Conservation (phyloP, 2,113 vertebrate genomes). For the Lagopus muta region DNA sequence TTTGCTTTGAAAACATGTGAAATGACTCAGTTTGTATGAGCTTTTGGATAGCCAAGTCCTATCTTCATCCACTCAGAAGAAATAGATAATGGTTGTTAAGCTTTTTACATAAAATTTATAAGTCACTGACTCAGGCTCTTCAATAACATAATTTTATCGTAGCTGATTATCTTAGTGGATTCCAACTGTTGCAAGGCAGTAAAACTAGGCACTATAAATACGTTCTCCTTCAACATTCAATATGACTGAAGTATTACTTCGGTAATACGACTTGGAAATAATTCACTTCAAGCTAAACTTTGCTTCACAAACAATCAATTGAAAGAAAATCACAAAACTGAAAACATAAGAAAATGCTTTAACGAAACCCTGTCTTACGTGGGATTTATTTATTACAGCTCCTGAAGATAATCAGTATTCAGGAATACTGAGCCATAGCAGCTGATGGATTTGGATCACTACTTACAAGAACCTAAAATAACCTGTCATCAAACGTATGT, state of each 20-base stretch:
- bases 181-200: not conserved
- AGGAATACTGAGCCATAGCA: not conserved
- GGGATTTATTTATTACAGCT: not conserved
- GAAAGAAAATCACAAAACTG: not conserved
- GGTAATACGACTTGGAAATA: not conserved
- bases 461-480: not conserved
- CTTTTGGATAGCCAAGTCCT: not conserved
- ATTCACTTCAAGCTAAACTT: not conserved
- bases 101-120: not conserved
- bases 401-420: not conserved
- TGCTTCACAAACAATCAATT: not conserved
- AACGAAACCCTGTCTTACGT: not conserved
- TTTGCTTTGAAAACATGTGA: not conserved
- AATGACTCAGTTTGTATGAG: not conserved
- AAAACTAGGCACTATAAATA: not conserved
- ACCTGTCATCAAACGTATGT: not conserved
- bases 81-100: not conserved
- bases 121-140: not conserved
- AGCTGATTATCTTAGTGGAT: not conserved
- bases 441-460: not conserved
- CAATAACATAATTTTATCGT: not conserved
- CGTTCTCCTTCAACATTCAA: not conserved
- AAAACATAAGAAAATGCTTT: not conserved
- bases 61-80: not conserved
- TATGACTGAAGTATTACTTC: not conserved